phyloP scores from a whole-genome alignment of 2,797 vertebrate species.

The Zalophus californianus region DNA sequence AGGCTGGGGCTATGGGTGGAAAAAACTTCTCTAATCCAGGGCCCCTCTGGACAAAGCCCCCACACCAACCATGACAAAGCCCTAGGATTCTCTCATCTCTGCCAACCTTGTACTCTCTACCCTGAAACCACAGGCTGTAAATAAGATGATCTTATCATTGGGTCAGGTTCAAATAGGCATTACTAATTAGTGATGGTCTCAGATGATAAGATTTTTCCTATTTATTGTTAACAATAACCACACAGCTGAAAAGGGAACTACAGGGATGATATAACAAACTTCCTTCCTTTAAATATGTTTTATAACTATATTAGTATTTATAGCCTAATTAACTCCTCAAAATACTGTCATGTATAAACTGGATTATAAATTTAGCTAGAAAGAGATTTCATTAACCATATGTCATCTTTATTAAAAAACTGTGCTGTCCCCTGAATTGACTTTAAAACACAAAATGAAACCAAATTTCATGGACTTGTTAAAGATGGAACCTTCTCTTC shows the following conservation, averaged over 20 bases:
- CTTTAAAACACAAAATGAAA: constrained; percentile 8
- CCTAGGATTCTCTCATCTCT: neutral
- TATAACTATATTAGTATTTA: neutral
- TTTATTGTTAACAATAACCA: neutral
- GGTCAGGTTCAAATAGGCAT: neutral
- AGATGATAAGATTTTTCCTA: neutral
- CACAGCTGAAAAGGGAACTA: neutral
- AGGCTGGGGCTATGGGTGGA: neutral
- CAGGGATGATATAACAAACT: neutral
- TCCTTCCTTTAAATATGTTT: neutral
- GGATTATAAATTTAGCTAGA: constrained; percentile 17
- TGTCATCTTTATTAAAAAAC: neutral
- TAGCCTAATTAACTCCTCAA: neutral
- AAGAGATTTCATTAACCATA: neutral
- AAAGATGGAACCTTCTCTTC: neutral
- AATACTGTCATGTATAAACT: neutral
- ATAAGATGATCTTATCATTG: neutral
- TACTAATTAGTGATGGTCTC: neutral
- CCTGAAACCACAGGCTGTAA: neutral
- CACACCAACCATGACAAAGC: neutral
- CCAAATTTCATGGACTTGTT: neutral
- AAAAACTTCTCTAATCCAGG: neutral
- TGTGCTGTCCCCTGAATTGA: neutral
- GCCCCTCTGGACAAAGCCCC: neutral
- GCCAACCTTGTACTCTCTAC: neutral